Evolutionary conservation across 2,888 invertebrate genomes (phyloP).

Genomic region (Eristalinus aeneus): DNA sequence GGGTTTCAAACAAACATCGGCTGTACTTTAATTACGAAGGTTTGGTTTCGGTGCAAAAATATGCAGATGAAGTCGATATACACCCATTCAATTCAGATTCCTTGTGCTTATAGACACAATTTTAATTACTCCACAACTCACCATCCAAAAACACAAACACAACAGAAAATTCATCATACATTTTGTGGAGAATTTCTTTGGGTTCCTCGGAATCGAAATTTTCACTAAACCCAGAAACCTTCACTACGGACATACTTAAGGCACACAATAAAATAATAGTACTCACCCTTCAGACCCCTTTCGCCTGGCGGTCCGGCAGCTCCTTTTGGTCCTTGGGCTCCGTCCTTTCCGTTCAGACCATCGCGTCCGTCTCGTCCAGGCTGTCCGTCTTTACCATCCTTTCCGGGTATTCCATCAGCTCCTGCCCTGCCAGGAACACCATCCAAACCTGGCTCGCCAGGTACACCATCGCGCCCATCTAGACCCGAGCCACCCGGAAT

Average conservation of each 20-base stretch:
- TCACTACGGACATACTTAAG: no score
- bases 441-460: conserved; percentile 92
- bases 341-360: conserved; percentile 87
- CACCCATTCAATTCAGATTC: no score
- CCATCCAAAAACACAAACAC: neutral
- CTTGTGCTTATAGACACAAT: no score
- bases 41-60: no score
- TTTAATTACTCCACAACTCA: neutral
- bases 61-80: no score
- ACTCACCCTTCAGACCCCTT: conserved; percentile 85
- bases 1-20: no score
- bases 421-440: conserved; percentile 93
- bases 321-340: conserved; percentile 85
- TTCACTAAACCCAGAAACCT: neutral
- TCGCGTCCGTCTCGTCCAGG: conserved; percentile 81
- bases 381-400: conserved; percentile 86
- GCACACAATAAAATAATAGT: no score
- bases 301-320: conserved; percentile 86
- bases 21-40: no score
- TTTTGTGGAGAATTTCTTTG: neutral
- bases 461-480: conserved; percentile 94
- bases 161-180: neutral
- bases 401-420: conserved; percentile 89
- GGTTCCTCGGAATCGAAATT: neutral
- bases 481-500: conserved; percentile 87